Base-by-base conservation (phyloP, 2,888 invertebrate species). In the Nasonia oneida region DNA sequence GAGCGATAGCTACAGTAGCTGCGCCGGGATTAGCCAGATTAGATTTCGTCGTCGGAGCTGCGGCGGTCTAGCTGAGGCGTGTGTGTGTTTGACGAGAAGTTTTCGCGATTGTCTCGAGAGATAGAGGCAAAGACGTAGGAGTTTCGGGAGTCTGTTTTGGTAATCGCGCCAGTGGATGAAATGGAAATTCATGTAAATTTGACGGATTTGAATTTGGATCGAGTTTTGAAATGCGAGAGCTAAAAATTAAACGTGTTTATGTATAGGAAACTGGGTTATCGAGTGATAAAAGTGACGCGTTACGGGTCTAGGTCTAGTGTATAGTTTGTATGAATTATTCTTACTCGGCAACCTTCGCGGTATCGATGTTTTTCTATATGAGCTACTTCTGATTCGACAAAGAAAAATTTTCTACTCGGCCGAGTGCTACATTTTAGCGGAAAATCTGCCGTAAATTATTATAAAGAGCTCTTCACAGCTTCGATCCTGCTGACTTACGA, bases 11-110 rank as follows among this genome's bases (percentile, higher is more conserved):
- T 23, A 23, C 64, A 64, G 64, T 53, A 18, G 64, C 64, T 42
- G 71, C 42, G 78, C 80, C 61, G 81, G 88, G 89, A 89, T 90
- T 89, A 89, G 89, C n/a, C 71, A 81, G 89, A 88, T 89, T 90
- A 90, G 89, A 88, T 89, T 89, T 89, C 86, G 81, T 12, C 14
- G 33, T 14, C 64, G 67, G 1, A 15, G 37, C 29, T 29, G 18
- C 23, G 64, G 64, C 64, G 64, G 29, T 29, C 53, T 47, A 18
- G 5, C 15, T 3, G 18, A 57, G 57, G 4, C 57, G n/a, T n/a
- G n/a, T 23, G 8, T 23, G 61, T 15, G 23, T 12, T 1, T 64
- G 64, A 64, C 64, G 23, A 64, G 29, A 23, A 64, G 57, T 57
- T 57, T 64, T 64, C 42, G 23, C 23, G 73, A 73, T 73, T 23